Evolutionary conservation across 2,113 vertebrate species (phyloP).

Genomic region (Chloroceryle aenea): DNA sequence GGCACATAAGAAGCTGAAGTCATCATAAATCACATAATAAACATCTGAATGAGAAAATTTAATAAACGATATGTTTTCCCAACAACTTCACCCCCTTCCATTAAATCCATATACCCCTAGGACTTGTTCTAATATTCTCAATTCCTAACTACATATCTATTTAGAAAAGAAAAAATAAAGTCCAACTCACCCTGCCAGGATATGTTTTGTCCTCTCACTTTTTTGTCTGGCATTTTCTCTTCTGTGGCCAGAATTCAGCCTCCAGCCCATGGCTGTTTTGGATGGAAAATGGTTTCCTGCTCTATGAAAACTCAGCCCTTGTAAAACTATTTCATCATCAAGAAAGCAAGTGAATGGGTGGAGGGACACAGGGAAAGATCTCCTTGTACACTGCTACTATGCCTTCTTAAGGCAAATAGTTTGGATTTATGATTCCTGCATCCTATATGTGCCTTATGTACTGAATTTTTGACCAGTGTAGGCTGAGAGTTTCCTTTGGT

Average conservation of each 20-base stretch:
- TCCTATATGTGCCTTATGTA: accelerated
- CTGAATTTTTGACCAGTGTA: background rate
- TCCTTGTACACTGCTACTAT: background rate
- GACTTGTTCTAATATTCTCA: conserved; percentile 25
- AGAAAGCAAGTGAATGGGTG: background rate
- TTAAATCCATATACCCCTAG: background rate
- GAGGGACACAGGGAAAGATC: background rate
- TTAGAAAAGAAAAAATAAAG: background rate
- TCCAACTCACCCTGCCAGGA: background rate
- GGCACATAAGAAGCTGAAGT: background rate
- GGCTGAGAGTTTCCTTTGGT: background rate
- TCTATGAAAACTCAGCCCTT: background rate
- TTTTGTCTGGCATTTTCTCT: background rate
- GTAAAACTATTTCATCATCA: background rate
- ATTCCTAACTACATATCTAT: background rate
- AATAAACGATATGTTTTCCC: conserved; percentile 5
- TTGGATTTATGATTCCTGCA: background rate
- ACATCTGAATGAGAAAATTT: conserved; percentile 6
- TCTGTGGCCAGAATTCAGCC: background rate
- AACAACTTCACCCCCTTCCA: conserved; percentile 13
- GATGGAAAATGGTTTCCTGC: background rate
- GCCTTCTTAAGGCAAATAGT: background rate
- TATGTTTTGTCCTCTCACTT: background rate
- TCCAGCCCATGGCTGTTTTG: background rate
- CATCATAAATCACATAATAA: conserved; percentile 32